phyloP scores from a whole-genome alignment of 2,797 vertebrate species.

The Pseudochaenichthys georgianus region DNA sequence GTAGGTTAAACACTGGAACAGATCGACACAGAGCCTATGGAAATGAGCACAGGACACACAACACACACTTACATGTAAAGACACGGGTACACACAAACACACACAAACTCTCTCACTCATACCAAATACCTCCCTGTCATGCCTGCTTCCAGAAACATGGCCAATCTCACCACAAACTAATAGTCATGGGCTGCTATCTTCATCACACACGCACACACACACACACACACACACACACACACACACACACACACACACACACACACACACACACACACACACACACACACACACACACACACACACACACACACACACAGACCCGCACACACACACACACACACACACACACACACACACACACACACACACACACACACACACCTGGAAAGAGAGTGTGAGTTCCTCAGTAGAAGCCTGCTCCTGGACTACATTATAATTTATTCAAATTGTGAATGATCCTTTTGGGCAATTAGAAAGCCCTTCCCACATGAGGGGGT shows the following conservation, averaged over 20 bases:
- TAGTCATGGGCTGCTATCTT: slow-evolving; percentile 64
- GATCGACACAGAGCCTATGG: slow-evolving; percentile 4
- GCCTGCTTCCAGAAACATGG: slow-evolving; percentile 66
- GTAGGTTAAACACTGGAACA: slow-evolving; percentile 16
- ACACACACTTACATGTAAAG: slow-evolving; percentile 7
- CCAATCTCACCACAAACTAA: slow-evolving; percentile 72
- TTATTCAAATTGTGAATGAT: slow-evolving; percentile 79
- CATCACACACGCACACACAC: slow-evolving; percentile 15
- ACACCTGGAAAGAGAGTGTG: slow-evolving; percentile 20
- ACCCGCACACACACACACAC: too few relatives aligned
- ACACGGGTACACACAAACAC: slow-evolving; percentile 6
- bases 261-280: too few relatives aligned
- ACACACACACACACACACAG: too few relatives aligned
- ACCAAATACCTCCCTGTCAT: slow-evolving; percentile 66
- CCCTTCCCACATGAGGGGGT: slow-evolving; percentile 77
- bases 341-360: too few relatives aligned
- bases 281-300: too few relatives aligned
- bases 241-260: not conserved
- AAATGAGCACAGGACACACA: slow-evolving; percentile 23
- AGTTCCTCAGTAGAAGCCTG: slow-evolving; percentile 32
- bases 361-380: not conserved
- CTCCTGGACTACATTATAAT: slow-evolving; percentile 69
- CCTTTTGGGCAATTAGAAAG: slow-evolving; percentile 81
- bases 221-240: too few relatives aligned
- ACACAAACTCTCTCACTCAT: slow-evolving; percentile 15